Conservation (phyloP, 2,797 vertebrate species). For the Coendou prehensilis region DNA sequence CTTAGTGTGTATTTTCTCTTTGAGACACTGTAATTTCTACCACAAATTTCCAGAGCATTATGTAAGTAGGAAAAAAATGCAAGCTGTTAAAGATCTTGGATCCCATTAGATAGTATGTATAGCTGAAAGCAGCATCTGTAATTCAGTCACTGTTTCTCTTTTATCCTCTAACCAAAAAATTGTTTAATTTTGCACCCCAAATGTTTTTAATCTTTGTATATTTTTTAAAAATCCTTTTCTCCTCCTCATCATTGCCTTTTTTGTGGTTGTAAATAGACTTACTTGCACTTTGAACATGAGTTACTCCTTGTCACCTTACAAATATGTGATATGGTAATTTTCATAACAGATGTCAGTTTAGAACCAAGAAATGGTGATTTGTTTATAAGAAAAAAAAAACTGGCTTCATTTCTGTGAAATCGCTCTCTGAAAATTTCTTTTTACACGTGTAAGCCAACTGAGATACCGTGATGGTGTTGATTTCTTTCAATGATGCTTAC, state of each 20-base stretch:
- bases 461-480: constrained; percentile 87
- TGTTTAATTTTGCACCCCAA: constrained; percentile 85
- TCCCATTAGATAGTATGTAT: constrained; percentile 80
- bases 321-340: constrained; percentile 85
- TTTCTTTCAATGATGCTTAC: constrained; percentile 88
- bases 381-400: constrained; percentile 86
- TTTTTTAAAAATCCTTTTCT: constrained; percentile 84
- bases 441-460: constrained; percentile 86
- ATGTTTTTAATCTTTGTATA: constrained; percentile 86
- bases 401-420: constrained; percentile 88
- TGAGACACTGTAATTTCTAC: constrained; percentile 83
- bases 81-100: constrained; percentile 81
- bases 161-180: constrained; percentile 80
- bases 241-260: constrained; percentile 85
- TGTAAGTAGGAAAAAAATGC: constrained; percentile 80
- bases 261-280: constrained; percentile 86
- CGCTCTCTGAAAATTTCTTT: constrained; percentile 87
- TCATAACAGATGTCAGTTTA: constrained; percentile 87
- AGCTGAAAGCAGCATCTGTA: constrained; percentile 82
- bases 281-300: constrained; percentile 85
- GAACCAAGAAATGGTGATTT: constrained; percentile 87
- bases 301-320: constrained; percentile 84
- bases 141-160: constrained; percentile 82
- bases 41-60: constrained; percentile 83
- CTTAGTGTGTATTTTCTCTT: constrained; percentile 78